Percentiles rank a stretch among this genome's conserved stretches.
Conservation (phyloP, 2,113 vertebrate species). For the Petroica traversi region DNA sequence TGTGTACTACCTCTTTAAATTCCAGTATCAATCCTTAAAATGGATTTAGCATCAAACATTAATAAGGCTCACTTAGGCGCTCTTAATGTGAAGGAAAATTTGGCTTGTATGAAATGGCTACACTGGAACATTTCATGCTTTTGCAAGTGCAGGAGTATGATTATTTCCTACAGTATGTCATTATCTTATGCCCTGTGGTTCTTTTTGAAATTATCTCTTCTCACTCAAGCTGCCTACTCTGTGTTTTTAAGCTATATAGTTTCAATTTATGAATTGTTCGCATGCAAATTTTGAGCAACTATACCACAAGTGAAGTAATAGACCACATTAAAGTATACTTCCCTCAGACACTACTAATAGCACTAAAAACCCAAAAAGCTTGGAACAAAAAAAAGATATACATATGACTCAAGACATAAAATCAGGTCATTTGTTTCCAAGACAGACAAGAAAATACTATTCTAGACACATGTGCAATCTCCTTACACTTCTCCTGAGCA, state of each 20-base stretch:
- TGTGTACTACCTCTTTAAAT: constrained; percentile 40
- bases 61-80: constrained; percentile 53
- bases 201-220: constrained; percentile 50
- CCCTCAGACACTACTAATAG: not conserved
- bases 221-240: constrained; percentile 15
- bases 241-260: constrained; percentile 27
- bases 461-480: not conserved
- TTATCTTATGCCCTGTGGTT: constrained; percentile 62
- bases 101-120: constrained; percentile 59
- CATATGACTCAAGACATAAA: not conserved
- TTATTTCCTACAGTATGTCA: constrained; percentile 63
- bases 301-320: constrained; percentile 30
- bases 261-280: constrained; percentile 51
- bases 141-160: constrained; percentile 41
- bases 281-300: constrained; percentile 50
- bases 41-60: constrained; percentile 56
- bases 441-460: not conserved
- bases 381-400: not conserved
- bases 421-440: constrained; percentile 28
- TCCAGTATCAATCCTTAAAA: constrained; percentile 42
- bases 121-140: constrained; percentile 54
- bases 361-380: not conserved
- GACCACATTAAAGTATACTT: constrained; percentile 1
- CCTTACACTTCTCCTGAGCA: not conserved
- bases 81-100: constrained; percentile 54